phyloP scores from a whole-genome alignment of 2,888 invertebrate species.

The Nematopogon swammerdamellus region DNA sequence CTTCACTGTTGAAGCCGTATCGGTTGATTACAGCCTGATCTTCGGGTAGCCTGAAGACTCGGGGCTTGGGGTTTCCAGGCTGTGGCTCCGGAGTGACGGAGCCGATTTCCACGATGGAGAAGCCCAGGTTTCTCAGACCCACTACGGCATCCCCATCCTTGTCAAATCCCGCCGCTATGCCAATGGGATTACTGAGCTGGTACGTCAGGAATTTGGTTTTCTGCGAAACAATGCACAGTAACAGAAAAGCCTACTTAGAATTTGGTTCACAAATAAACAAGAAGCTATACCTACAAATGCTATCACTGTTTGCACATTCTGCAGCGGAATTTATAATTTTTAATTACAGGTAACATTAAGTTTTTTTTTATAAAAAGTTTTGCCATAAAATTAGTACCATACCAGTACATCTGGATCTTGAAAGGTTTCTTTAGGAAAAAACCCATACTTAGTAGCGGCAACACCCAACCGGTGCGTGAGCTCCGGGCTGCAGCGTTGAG shows the following conservation, averaged over 20 bases:
- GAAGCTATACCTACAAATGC: no score
- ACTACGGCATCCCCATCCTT: conserved; percentile 91
- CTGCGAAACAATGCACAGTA: conserved; percentile 49
- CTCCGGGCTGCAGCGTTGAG: conserved; percentile 75
- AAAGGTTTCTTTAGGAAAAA: conserved; percentile 60
- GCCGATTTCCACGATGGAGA: conserved; percentile 95
- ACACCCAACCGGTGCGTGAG: conserved; percentile 78
- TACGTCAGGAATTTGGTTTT: conserved; percentile 68
- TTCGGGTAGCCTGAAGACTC: conserved; percentile 83
- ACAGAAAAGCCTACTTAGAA: no score
- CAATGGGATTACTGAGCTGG: conserved; percentile 83
- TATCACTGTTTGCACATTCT: no score
- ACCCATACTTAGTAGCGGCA: conserved; percentile 68
- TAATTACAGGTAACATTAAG: no score
- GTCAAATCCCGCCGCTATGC: conserved; percentile 99
- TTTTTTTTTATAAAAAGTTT: no score
- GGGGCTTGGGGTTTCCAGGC: conserved; percentile 86
- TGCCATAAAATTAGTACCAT: conserved; percentile 17
- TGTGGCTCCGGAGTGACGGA: conserved; percentile 94
- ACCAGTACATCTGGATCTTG: conserved; percentile 67
- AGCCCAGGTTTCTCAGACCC: conserved; percentile 80
- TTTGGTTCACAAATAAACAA: no score
- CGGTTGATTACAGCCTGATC: conserved; percentile 92
- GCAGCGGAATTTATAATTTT: no score
- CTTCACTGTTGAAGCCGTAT: conserved; percentile 90